phyloP scores from a whole-genome alignment of 2,113 vertebrate species.

The Bos javanicus region DNA sequence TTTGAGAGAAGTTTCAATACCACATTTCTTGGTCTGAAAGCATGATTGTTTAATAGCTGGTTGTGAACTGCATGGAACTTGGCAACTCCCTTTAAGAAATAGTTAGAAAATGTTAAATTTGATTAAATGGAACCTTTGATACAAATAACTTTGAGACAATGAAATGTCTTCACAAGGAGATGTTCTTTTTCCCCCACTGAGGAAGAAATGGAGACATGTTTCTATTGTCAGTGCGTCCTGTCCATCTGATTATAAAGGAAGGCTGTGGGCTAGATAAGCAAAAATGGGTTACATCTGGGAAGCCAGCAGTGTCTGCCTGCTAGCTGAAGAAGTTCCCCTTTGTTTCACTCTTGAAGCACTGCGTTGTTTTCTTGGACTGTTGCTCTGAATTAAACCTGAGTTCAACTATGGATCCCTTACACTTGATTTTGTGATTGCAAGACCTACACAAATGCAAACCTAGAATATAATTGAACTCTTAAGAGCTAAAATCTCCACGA shows the following conservation, averaged over 20 bases:
- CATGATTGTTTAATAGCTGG: constrained; percentile 13
- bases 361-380: constrained; percentile 13
- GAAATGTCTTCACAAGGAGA: constrained; percentile 24
- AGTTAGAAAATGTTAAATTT: constrained; percentile 20
- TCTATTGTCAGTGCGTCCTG: neutral
- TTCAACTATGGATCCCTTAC: constrained; percentile 53
- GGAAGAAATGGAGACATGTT: constrained; percentile 42
- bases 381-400: constrained; percentile 47
- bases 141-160: neutral
- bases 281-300: constrained; percentile 71
- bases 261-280: constrained; percentile 60
- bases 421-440: constrained; percentile 53
- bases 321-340: constrained; percentile 69
- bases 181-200: constrained; percentile 12
- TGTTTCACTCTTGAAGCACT: constrained; percentile 67
- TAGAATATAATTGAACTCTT: constrained; percentile 31
- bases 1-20: constrained; percentile 28
- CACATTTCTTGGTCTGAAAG: constrained; percentile 41
- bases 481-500: neutral
- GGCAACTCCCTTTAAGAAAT: constrained; percentile 44
- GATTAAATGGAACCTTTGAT: neutral
- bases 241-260: constrained; percentile 44
- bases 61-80: neutral
- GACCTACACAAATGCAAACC: constrained; percentile 15
- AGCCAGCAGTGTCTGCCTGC: constrained; percentile 50